Base-by-base conservation (phyloP, 2,113 vertebrate genomes). In the zebrafish (Danio rerio) region DNA sequence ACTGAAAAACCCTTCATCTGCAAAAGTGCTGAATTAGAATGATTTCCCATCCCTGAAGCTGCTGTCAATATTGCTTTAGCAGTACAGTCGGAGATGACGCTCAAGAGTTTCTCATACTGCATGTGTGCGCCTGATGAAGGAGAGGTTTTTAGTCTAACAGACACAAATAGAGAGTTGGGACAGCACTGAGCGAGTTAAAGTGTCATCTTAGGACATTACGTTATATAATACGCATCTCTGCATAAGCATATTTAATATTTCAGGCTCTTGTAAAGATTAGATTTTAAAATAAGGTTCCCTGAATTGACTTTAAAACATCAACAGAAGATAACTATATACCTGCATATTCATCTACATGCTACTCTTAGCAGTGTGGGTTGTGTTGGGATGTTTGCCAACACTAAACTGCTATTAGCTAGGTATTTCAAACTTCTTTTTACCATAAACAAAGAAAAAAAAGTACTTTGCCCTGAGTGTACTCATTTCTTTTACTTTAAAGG, bases 11-110 rank as follows among this genome's bases (percentile, higher is more conserved):
- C 45, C 78, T 59, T 70, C 59, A 78, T 86, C 65, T 81, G 66
- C 81, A 83, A 79, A 86, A 86, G 52, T 66, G 52, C 59, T 86
- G 61, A 85, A 80, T 55, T 77, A 74, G 74, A 81, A 65, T 81
- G 68, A 78, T 84, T 78, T 62, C 66, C 74, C 47, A 63, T 73
- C 79, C 82, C 78, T 84, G 82, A 43, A 71, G 79, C 85, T 73
- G 79, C 72, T 83, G 85, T 84, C 85, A 78, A 75, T 77, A 84
- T 77, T 75, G 42, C 76, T 72, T 71, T 81, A 52, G n/a, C 21
- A 42, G 7, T 53, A 56, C 45, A 49, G 71, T 61, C 70, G 9
- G 49, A 56, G 68, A 65, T 31, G 66, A n/a, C 40, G 31, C 56
- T 52, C 49, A 20, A n/a, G 49, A 18, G 43, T 71, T 74, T 42